Base-by-base conservation (phyloP, 1,140 invertebrate species). In the Antheraea pernyi region DNA sequence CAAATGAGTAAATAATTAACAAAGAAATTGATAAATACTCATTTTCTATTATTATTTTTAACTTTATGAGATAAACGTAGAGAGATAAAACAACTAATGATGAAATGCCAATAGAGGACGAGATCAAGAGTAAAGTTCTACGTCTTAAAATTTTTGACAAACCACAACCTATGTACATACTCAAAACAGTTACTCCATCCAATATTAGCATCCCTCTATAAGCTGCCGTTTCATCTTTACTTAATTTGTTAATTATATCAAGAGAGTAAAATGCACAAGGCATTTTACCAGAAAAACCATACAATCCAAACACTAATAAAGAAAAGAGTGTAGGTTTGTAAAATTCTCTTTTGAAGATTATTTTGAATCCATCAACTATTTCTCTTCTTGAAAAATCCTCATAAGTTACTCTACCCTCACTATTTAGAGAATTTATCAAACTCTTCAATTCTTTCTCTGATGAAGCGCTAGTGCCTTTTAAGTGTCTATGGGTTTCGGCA, bases 391-490 rank as follows among this genome's bases (percentile, higher is more conserved):
- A 53, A 53, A 53, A 53, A 53, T 2, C 13, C 1, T 53, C 1
- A 53, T 30, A 8, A 61, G 8, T 22, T 30, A 30, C 16, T 61
- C 5, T 30, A 16, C 6, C 36, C 18, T 70, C 16, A 59, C 39
- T 53, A 11, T 53, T 13, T 53, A 53, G 16, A n/a, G 46, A 67
- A 6, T 58, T 30, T 58, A 53, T 63, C 59, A 37, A 64, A n/a
- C 11, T 42, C 37, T 42, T 71, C 65, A 81, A 59, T 53, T 81
- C 76, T 36, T 71, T 67, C 64, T 82, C 75, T 11, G 73, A 58
- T 22, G 68, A 63, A 19, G 59, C 60, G 53, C 65, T 39, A 0
- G 10, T 53, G 0, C 81, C 75, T 65, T 77, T 78, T n/a, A 82
- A 63, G 78, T 76, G 80, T 37, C 75, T 61, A 59, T 80, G 77